Evolutionary conservation across 1,140 invertebrate species (phyloP).

Genomic region (Drosophila lini): DNA sequence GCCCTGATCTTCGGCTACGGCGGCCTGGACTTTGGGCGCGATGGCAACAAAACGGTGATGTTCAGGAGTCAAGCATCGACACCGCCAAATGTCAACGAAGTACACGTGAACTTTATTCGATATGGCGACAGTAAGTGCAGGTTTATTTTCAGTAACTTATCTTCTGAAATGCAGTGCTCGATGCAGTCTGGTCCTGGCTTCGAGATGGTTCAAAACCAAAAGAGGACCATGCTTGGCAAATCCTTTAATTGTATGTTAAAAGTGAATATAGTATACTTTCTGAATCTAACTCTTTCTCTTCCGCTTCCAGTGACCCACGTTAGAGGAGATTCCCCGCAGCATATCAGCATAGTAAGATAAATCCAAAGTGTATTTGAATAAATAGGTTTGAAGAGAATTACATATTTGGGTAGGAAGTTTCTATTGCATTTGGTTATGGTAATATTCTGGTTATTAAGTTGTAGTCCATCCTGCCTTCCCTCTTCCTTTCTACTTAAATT

Average conservation of each 20-base stretch:
- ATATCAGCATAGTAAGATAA: slow-evolving; percentile 41
- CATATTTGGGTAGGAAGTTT: slow-evolving; percentile 65
- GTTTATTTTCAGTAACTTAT: slow-evolving; percentile 15
- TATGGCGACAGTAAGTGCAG: slow-evolving; percentile 41
- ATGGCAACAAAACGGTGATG: slow-evolving; percentile 42
- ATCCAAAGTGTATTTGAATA: slow-evolving; percentile 56
- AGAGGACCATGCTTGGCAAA: slow-evolving; percentile 15
- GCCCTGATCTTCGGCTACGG: slow-evolving; percentile 86
- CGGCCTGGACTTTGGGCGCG: slow-evolving; percentile 85
- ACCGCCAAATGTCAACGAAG: slow-evolving; percentile 52
- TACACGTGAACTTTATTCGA: slow-evolving; percentile 42
- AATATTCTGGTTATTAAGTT: slow-evolving; percentile 32
- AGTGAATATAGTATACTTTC: not conserved
- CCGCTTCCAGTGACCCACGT: slow-evolving; percentile 31
- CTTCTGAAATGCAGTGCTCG: slow-evolving; percentile 27
- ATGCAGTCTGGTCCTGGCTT: slow-evolving; percentile 9
- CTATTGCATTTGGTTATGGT: slow-evolving; percentile 80
- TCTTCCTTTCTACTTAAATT: slow-evolving; percentile 72
- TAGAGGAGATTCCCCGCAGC: slow-evolving; percentile 25
- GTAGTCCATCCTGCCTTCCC: slow-evolving; percentile 1
- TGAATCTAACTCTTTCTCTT: not conserved
- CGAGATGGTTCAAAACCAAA: slow-evolving; percentile 54
- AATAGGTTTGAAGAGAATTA: slow-evolving; percentile 76
- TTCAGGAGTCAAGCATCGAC: not conserved
- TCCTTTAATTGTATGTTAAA: slow-evolving; percentile 44